These are phyloP conservation scores for Zoanthus sansibaricus DNA, from an alignment of 92 coral and sea anemone genomes.

Conservation along the genomic window DNA sequence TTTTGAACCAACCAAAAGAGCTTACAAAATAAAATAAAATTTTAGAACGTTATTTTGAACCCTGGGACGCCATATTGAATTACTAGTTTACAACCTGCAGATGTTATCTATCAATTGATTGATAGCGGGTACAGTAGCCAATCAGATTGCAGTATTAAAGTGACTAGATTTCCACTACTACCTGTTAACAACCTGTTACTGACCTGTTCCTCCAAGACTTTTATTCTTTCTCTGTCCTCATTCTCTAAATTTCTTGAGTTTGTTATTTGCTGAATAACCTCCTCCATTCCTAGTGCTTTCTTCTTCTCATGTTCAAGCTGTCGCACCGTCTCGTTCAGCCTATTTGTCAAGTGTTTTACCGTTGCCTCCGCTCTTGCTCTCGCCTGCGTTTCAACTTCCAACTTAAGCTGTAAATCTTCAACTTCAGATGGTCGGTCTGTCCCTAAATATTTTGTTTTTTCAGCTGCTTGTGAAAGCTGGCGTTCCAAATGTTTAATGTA, in stretches of 20 bases:
- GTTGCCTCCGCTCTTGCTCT: conserved; percentile 20
- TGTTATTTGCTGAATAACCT: conserved; percentile 15
- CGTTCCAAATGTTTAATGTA: conserved; percentile 4
- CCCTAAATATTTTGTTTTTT: not conserved
- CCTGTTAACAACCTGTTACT: not conserved
- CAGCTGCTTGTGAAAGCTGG: not conserved
- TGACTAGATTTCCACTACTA: no score
- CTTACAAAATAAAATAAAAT: no score
- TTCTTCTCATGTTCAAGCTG: conserved; percentile 25
- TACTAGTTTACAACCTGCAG: no score
- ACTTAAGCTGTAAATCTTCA: not conserved
- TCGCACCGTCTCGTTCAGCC: not conserved
- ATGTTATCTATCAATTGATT: no score
- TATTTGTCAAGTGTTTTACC: conserved; percentile 23
- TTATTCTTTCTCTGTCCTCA: conserved; percentile 27
- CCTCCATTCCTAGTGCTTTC: conserved; percentile 14
- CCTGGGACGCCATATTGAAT: no score
- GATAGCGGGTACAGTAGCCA: no score
- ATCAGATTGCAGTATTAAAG: no score
- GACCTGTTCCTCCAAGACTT: conserved; percentile 41
- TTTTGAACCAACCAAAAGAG: no score
- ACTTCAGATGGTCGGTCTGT: not conserved
- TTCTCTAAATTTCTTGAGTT: not conserved
- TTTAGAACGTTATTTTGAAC: no score
- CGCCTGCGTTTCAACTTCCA: conserved; percentile 1